phyloP scores from a whole-genome alignment of 2,797 vertebrate genomes.

The Graptemys geographica region DNA sequence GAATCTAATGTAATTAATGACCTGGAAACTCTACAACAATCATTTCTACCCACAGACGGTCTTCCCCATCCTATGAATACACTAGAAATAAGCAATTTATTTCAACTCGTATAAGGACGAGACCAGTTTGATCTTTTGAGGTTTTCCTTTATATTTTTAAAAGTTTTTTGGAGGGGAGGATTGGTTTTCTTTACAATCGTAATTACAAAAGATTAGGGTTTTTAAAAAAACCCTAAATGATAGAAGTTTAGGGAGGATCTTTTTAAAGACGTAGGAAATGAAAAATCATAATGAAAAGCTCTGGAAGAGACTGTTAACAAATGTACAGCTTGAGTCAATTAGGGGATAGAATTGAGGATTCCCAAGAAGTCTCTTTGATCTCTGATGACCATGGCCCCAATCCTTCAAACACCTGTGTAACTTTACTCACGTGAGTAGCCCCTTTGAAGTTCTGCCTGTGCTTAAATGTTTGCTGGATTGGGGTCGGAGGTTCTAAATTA shows the following conservation, averaged over 20 bases:
- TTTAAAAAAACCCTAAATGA: neutral
- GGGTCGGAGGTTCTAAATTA: neutral
- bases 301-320: conserved; percentile 41
- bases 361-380: neutral
- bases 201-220: conserved; percentile 52
- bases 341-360: neutral
- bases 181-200: neutral
- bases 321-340: neutral
- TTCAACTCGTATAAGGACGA: conserved; percentile 69
- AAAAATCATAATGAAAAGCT: conserved; percentile 24
- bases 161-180: neutral
- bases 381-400: neutral
- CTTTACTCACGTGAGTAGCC: neutral
- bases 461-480: neutral
- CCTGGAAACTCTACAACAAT: conserved; percentile 81
- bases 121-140: conserved; percentile 69
- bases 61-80: conserved; percentile 77
- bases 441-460: fast-evolving
- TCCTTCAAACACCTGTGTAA: neutral
- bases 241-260: conserved; percentile 18
- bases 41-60: conserved; percentile 80
- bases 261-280: conserved; percentile 15
- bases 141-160: conserved; percentile 25
- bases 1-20: conserved; percentile 82
- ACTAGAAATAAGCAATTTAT: conserved; percentile 75